Evolutionary conservation across 2,113 vertebrate genomes (phyloP), one percentile per base, ranked within the genome.

Genomic region (Ancistrus triradiatus): DNA sequence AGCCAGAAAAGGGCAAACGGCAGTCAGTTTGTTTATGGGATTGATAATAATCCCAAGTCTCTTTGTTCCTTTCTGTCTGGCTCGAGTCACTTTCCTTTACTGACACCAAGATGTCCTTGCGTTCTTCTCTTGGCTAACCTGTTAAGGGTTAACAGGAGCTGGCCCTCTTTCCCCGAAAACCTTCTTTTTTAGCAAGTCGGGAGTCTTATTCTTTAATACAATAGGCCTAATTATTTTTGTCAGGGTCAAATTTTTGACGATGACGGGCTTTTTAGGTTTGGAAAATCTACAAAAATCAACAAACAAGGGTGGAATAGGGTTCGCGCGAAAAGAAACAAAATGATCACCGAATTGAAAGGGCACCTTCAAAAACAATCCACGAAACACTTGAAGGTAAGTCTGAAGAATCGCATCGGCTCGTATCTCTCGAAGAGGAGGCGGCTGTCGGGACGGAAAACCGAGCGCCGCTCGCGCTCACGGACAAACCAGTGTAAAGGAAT

Each of bases 311-410:
- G 53, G 28, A 67, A 52, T 50, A 47, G 31, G 40, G n/a, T 6
- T 58, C 60, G 1, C n/a, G 24, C 38, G 14, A 35, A 55, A 64
- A 35, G 46, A 68, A 68, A 74, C 55, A 31, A 56, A 67, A 63
- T 42, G 27, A 59, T 59, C 79, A 75, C 69, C 50, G 61, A 69
- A 51, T 64, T 62, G 33, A 74, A 62, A 68, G 42, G 56, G 42
- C 67, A 78, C 84, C 83, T 80, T 90, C 89, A 91, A 79, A 91
- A 91, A 82, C 89, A 89, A 83, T 91, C 90, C 76, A 91, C 89
- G 81, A 91, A 91, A 80, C 89, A 91, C 88, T 91, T 91, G 79
- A 91, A 91, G 83, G 88, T 88, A 74, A 91, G 89, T 88, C 88
- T 90, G 85, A 91, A 91, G 88, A 90, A 91, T 87, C 88, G 86